Percentiles rank a stretch among this genome's conserved stretches.
phyloP scores from a whole-genome alignment of 30 jellyfish, hydroid and myxozoan species.

The Hydractinia symbiolongicarpus region DNA sequence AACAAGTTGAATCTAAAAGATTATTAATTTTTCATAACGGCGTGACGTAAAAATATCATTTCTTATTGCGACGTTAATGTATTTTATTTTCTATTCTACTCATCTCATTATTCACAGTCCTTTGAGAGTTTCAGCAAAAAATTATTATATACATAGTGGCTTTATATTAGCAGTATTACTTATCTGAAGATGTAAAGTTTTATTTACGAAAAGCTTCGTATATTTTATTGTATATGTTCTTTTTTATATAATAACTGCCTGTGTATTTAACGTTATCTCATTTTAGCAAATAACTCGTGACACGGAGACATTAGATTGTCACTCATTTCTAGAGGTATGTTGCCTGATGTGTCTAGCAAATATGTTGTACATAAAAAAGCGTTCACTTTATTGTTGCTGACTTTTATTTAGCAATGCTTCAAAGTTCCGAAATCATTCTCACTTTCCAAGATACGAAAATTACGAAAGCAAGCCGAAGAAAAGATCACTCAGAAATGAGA shows the following conservation, averaged over 20 bases:
- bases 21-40: no score
- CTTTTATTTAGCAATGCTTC: constrained; percentile 52
- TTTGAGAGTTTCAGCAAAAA: no score
- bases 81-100: no score
- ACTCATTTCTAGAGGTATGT: constrained; percentile 28
- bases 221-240: background rate
- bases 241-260: background rate
- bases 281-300: constrained; percentile 20
- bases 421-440: constrained; percentile 73
- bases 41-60: no score
- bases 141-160: no score
- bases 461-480: constrained; percentile 16
- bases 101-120: no score
- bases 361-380: background rate
- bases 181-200: no score
- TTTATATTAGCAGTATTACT: no score
- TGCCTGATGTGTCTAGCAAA: background rate
- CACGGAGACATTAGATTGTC: constrained; percentile 29
- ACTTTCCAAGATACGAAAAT: constrained; percentile 43
- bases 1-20: no score
- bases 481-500: no score
- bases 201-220: no score
- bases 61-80: no score
- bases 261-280: background rate
- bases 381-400: background rate